Conservation (phyloP, 2,797 vertebrate genomes). For the Echiichthys vipera region DNA sequence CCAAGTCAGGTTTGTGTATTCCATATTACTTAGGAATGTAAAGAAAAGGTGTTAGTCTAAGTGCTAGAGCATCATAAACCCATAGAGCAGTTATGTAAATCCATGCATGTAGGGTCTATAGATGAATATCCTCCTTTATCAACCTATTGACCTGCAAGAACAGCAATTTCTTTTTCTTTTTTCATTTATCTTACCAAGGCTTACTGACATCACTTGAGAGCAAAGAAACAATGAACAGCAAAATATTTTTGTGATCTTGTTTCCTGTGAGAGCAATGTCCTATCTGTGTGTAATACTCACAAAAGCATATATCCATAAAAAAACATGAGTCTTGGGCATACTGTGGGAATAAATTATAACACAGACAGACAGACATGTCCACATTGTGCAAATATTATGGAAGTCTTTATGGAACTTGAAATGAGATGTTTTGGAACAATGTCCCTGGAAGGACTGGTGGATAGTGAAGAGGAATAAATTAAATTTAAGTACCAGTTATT, state of each 20-base stretch:
- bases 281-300: background rate
- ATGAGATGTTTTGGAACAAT: background rate
- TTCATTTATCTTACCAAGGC: background rate
- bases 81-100: background rate
- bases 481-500: background rate
- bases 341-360: background rate
- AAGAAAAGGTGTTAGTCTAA: background rate
- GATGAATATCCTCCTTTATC: constrained; percentile 6
- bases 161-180: background rate
- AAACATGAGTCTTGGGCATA: constrained; percentile 20
- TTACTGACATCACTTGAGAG: background rate
- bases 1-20: background rate
- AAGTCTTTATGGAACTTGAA: background rate
- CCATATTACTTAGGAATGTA: background rate
- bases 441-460: background rate
- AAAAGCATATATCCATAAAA: constrained; percentile 21
- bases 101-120: background rate
- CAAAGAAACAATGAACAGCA: background rate
- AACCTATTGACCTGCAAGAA: constrained; percentile 10
- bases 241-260: constrained; percentile 1
- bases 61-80: background rate
- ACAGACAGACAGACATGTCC: background rate
- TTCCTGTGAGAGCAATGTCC: background rate
- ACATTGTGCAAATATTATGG: background rate
- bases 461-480: background rate